Conservation (phyloP, 2,888 invertebrate genomes). For the Opisthograptis luteolata region DNA sequence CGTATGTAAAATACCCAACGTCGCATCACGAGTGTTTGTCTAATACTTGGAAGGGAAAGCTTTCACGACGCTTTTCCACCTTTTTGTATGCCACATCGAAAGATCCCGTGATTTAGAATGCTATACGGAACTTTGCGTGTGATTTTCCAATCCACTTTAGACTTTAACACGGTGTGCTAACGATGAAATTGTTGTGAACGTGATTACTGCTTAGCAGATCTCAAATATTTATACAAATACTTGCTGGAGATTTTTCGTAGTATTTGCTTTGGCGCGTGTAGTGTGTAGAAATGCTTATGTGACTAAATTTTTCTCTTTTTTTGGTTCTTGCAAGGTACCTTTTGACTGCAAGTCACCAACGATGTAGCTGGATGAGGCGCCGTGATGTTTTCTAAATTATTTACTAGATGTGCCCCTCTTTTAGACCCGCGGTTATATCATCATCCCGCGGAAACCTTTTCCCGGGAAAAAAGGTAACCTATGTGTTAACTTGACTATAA, state of each 20-base stretch:
- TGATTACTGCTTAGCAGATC: slow-evolving; percentile 15
- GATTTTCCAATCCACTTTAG: not conserved
- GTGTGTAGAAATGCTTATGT: slow-evolving; percentile 19
- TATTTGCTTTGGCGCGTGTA: slow-evolving; percentile 29
- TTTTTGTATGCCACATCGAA: slow-evolving; percentile 62
- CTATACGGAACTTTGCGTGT: slow-evolving; percentile 37
- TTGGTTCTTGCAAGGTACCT: too few species aligned
- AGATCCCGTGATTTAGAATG: slow-evolving; percentile 48
- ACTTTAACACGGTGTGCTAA: not conserved
- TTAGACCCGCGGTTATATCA: too few species aligned
- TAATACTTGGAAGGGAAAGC: slow-evolving; percentile 64
- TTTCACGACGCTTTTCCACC: slow-evolving; percentile 62
- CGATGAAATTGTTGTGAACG: not conserved
- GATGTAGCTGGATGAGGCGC: too few species aligned
- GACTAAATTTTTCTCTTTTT: too few species aligned
- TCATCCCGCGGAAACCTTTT: too few species aligned
- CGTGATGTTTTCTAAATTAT: too few species aligned
- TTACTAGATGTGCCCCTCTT: too few species aligned
- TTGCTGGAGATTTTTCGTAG: slow-evolving; percentile 31
- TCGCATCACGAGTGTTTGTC: slow-evolving; percentile 62
- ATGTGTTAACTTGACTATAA: too few species aligned
- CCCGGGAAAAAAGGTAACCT: too few species aligned
- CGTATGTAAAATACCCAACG: slow-evolving; percentile 43
- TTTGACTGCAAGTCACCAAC: too few species aligned
- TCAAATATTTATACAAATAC: slow-evolving; percentile 36